These are phyloP conservation scores for Diadumene lineata DNA, from an alignment of 92 coral and sea anemone genomes.

Conservation along the genomic window DNA sequence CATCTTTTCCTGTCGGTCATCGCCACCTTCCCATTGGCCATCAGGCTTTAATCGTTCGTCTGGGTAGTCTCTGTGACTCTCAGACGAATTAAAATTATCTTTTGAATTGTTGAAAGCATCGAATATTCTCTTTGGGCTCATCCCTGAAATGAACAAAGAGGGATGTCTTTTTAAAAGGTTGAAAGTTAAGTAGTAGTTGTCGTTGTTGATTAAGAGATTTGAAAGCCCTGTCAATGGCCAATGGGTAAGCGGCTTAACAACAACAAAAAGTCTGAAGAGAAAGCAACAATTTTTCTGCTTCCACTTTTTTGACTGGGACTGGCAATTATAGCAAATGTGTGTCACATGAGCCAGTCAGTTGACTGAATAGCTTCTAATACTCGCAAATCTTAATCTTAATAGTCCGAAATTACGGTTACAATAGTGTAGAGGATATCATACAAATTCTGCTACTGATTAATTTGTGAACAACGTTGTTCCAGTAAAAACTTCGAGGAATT, in stretches of 20 bases:
- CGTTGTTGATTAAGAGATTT: not conserved
- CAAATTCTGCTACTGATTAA: too few species aligned
- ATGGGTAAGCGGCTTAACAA: not conserved
- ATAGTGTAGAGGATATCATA: too few species aligned
- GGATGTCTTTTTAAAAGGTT: not conserved
- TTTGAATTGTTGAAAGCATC: constrained; percentile 33
- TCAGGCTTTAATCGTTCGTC: constrained; percentile 63
- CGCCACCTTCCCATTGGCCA: constrained; percentile 80
- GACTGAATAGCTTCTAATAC: too few species aligned
- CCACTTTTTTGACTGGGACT: too few species aligned
- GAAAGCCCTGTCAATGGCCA: not conserved
- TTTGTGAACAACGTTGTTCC: too few species aligned
- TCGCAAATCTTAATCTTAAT: too few species aligned
- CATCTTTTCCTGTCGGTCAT: constrained; percentile 63
- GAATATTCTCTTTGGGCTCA: constrained; percentile 29
- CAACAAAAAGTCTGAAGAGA: not conserved
- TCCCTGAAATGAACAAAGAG: constrained; percentile 25
- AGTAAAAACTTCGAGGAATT: too few species aligned
- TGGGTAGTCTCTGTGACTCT: constrained; percentile 48
- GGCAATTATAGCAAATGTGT: not conserved
- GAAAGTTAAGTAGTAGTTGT: not conserved
- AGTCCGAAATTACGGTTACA: too few species aligned
- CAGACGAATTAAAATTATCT: constrained; percentile 27
- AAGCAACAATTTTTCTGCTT: not conserved
- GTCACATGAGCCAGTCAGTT: not conserved